These are phyloP conservation scores for Drosophila grimshawi DNA, from an alignment of 1,140 invertebrate genomes.

Conservation along the genomic window DNA sequence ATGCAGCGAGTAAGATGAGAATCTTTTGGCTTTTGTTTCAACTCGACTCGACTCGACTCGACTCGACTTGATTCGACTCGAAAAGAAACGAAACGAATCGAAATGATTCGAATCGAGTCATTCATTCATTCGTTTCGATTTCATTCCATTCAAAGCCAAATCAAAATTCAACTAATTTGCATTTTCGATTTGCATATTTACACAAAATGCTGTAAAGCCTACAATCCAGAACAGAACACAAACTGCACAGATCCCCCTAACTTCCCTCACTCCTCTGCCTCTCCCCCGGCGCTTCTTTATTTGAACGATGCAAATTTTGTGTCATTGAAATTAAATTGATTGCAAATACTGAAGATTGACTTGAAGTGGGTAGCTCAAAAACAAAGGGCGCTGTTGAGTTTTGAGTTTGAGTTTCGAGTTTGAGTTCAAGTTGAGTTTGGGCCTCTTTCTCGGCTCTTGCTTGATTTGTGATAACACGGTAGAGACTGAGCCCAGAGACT, in stretches of 20 bases:
- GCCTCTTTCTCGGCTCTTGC: background rate
- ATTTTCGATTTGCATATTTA: slow-evolving; percentile 83
- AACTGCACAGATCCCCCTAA: slow-evolving; percentile 29
- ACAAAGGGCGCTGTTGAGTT: slow-evolving; percentile 23
- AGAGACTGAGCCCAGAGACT: background rate
- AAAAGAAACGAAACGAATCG: background rate
- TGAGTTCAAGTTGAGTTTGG: background rate
- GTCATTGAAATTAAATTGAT: slow-evolving; percentile 83
- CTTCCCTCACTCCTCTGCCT: slow-evolving; percentile 1
- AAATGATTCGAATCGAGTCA: background rate
- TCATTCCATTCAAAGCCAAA: slow-evolving; percentile 67
- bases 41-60: background rate
- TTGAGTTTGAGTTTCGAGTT: background rate
- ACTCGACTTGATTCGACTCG: background rate
- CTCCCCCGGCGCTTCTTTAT: background rate
- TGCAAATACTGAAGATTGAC: slow-evolving; percentile 82
- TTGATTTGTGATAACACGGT: slow-evolving; percentile 48
- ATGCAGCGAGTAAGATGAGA: slow-evolving; percentile 33
- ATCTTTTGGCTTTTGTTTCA: slow-evolving; percentile 47
- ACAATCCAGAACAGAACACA: slow-evolving; percentile 23
- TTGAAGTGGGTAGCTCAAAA: slow-evolving; percentile 61
- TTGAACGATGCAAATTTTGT: slow-evolving; percentile 62
- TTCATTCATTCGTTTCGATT: slow-evolving; percentile 49
- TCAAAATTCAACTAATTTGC: slow-evolving; percentile 82
- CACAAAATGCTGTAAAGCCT: slow-evolving; percentile 57